Conservation (phyloP, 1,140 invertebrate genomes). For the Antheraea pernyi region DNA sequence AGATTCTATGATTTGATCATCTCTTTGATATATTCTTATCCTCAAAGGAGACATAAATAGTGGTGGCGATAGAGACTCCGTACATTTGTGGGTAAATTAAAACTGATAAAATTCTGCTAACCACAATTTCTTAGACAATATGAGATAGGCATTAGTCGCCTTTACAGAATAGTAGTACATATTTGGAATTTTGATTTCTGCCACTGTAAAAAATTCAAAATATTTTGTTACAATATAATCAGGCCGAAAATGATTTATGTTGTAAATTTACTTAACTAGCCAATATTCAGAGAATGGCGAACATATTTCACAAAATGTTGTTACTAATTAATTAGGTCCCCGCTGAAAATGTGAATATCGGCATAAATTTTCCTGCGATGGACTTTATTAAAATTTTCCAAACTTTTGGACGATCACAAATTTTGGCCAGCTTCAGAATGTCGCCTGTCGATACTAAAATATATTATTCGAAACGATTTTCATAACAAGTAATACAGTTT, state of each 20-base stretch:
- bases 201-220: too few relatives aligned
- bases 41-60: too few relatives aligned
- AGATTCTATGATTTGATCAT: too few relatives aligned
- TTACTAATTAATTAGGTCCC: conserved; percentile 54
- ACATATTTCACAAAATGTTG: conserved; percentile 43
- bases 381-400: conserved; percentile 57
- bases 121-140: too few relatives aligned
- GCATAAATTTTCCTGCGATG: conserved; percentile 36
- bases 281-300: conserved; percentile 1
- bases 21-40: too few relatives aligned
- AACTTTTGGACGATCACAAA: conserved; percentile 39
- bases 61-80: too few relatives aligned
- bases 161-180: too few relatives aligned
- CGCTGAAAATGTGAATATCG: conserved; percentile 31
- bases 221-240: too few relatives aligned
- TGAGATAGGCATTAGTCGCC: too few relatives aligned
- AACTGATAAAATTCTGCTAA: too few relatives aligned
- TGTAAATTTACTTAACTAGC: background rate
- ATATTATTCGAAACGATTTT: background rate
- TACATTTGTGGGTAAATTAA: too few relatives aligned
- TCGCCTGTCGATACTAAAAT: conserved; percentile 13
- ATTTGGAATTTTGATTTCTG: too few relatives aligned
- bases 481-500: background rate
- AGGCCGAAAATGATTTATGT: background rate
- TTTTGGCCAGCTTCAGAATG: conserved; percentile 52